These are phyloP conservation scores for Iguana delicatissima DNA, from an alignment of 2,797 vertebrate genomes.

Conservation along the genomic window DNA sequence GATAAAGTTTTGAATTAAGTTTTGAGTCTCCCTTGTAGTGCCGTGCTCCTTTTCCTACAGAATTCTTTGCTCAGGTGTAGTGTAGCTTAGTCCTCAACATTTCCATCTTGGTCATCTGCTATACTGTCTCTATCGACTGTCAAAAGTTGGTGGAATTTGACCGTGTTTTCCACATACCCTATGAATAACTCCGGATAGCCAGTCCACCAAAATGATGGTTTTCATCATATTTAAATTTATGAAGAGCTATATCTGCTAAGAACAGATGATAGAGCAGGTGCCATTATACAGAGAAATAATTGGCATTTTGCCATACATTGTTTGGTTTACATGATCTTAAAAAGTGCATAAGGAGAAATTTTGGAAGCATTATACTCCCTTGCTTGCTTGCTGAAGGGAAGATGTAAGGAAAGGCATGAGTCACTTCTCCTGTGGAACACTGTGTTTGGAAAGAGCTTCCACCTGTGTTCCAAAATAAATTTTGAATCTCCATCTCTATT, in stretches of 20 bases:
- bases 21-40: background rate
- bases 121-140: background rate
- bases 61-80: background rate
- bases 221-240: background rate
- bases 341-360: background rate
- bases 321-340: background rate
- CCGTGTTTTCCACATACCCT: background rate
- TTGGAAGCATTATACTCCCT: background rate
- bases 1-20: background rate
- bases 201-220: background rate
- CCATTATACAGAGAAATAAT: background rate
- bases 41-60: background rate
- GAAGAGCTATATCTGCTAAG: background rate
- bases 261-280: background rate
- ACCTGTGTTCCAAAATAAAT: background rate
- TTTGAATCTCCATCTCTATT: background rate
- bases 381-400: background rate
- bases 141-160: too few relatives aligned
- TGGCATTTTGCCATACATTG: background rate
- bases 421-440: background rate
- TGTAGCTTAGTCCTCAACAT: background rate
- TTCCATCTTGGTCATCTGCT: background rate
- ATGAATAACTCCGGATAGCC: background rate
- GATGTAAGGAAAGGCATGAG: background rate
- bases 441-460: background rate